phyloP scores from a whole-genome alignment of 2,888 invertebrate genomes.

The Metellina segmentata region DNA sequence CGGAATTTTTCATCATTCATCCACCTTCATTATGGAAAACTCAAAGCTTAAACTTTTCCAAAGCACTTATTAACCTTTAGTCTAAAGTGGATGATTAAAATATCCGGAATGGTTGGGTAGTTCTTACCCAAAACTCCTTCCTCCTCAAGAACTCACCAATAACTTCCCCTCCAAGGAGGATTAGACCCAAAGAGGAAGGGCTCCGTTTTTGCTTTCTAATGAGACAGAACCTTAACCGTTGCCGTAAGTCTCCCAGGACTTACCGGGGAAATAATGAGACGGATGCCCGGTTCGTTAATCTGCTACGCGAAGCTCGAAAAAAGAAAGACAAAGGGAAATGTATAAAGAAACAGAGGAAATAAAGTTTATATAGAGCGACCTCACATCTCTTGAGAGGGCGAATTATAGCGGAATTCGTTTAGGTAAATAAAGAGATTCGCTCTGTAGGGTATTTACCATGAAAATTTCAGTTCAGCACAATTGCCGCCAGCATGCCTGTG shows the following conservation, averaged over 20 bases:
- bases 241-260: neutral
- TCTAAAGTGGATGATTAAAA: neutral
- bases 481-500: constrained; percentile 4
- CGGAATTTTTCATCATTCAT: neutral
- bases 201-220: constrained; percentile 50
- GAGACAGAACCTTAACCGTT: constrained; percentile 39
- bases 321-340: constrained; percentile 16
- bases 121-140: neutral
- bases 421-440: constrained; percentile 56
- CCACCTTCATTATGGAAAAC: neutral
- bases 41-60: neutral
- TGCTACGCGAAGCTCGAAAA: constrained; percentile 12
- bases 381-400: constrained; percentile 19
- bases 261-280: constrained; percentile 46
- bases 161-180: constrained; percentile 29
- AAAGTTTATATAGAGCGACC: constrained; percentile 52
- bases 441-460: constrained; percentile 17
- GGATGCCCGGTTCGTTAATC: constrained; percentile 52
- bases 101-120: neutral
- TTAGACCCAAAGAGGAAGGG: constrained; percentile 16
- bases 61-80: neutral
- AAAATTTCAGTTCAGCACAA: constrained; percentile 46
- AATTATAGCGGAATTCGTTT: constrained; percentile 57
- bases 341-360: neutral
- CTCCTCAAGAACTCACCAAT: neutral